Evolutionary conservation across 2,888 invertebrate species (phyloP).

Genomic region (Cosmia trapezina): DNA sequence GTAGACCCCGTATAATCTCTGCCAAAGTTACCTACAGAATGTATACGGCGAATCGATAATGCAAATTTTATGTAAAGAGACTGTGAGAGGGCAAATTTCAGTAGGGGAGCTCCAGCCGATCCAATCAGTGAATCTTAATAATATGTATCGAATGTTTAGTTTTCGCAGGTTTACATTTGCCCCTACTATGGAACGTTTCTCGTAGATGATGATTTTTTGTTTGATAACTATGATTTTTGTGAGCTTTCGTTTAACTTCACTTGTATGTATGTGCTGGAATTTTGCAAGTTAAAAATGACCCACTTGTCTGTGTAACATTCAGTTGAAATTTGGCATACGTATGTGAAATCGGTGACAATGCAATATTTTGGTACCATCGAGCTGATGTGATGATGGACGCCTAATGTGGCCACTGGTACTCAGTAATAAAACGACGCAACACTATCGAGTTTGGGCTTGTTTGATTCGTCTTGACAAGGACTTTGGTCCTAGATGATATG

Average conservation of each 20-base stretch:
- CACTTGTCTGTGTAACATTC: too few relatives aligned
- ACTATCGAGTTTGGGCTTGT: too few relatives aligned
- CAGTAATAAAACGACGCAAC: too few relatives aligned
- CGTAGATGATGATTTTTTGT: not conserved
- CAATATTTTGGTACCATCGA: too few relatives aligned
- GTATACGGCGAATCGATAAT: conserved; percentile 82
- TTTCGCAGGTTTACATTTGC: conserved; percentile 74
- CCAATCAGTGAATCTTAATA: conserved; percentile 83
- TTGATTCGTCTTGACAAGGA: too few relatives aligned
- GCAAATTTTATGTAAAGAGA: conserved; percentile 88
- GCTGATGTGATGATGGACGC: too few relatives aligned
- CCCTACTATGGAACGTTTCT: conserved; percentile 62
- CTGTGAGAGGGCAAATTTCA: conserved; percentile 82
- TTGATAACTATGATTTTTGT: not conserved
- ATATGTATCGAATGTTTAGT: conserved; percentile 85
- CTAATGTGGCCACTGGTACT: too few relatives aligned
- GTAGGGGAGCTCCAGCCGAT: conserved; percentile 70
- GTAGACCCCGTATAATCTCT: conserved; percentile 75
- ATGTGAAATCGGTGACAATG: too few relatives aligned
- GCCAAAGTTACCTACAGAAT: conserved; percentile 61
- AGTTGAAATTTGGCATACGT: too few relatives aligned
- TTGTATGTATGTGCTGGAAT: too few relatives aligned
- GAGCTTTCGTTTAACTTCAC: not conserved
- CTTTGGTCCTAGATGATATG: too few relatives aligned
- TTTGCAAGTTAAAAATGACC: too few relatives aligned